Evolutionary conservation across 2,888 invertebrate species (phyloP), one percentile per base, ranked within the genome.

Genomic region (Zootermopsis nevadensis): DNA sequence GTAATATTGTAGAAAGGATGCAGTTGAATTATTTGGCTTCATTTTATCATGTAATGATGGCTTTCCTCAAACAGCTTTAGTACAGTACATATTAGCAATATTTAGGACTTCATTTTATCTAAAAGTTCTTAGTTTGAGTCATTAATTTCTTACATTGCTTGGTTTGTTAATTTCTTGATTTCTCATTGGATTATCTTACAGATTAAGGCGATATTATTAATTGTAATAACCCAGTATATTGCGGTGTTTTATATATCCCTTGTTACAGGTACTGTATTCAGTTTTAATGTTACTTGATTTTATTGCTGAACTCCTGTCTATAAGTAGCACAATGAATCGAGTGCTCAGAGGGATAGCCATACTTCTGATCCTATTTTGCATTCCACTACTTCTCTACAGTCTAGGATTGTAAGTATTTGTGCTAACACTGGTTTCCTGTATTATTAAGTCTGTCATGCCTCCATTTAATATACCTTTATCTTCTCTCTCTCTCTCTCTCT

Each of bases 401-500:
- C 27, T 72, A 82, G 81, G 83, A 83, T 72, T 79, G 85, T 85
- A 83, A 85, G 85, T 85, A 83, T 81, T 79, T 76, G 24, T 35
- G 33, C 48, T 31, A 77, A 42, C 38, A 38, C 35, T 24, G 35
- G 24, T n/a, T 77, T 77, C 30, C 53, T 2, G 24, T 24, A 53
- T 77, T 53, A 19, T 38, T 74, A 27, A 42, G 15, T 81, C 76
- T n/a, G 31, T 55, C 19, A 2, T 48, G 48, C 19, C 19, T 48
- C 48, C 48, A 48, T 19, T 48, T 42, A 19, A 3, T 19, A 15
- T 48, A 15, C 48, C 60, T 60, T n/a, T 60, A 27, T 60, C n/a
- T 6, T n/a, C n/a, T 27, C n/a, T 6, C 6, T 60, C 27, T 8
- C 15, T n/a, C 22, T 27, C 60, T 60, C 15, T 15, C 19, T 48